Base-by-base conservation (phyloP, 2,888 invertebrate genomes). In the Germaria angustata region DNA sequence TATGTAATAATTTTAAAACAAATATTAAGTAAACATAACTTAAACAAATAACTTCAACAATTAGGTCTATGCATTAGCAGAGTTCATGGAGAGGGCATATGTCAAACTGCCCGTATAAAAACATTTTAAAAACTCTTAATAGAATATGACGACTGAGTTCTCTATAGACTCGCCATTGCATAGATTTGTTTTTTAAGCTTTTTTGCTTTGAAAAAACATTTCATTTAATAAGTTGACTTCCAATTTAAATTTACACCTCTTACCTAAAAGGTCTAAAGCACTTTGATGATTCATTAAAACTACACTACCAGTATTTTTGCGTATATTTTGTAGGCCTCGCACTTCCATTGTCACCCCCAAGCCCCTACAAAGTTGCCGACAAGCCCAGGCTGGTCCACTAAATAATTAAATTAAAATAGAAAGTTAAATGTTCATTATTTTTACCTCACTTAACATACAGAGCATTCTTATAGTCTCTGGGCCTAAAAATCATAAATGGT, bases 201-300 rank as follows among this genome's bases (percentile, higher is more conserved):
- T n/a, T n/a, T n/a, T n/a, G n/a, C n/a, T n/a, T n/a, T n/a, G n/a
- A n/a, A n/a, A n/a, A n/a, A n/a, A n/a, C n/a, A n/a, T n/a, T n/a
- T n/a, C n/a, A n/a, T n/a, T n/a, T n/a, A n/a, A n/a, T n/a, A n/a
- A n/a, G n/a, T n/a, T n/a, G n/a, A n/a, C n/a, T n/a, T n/a, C n/a
- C n/a, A n/a, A n/a, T n/a, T 28, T 28, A 28, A 3, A 6, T 28
- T 28, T 3, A 28, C 4, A 28, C 6, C 6, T 3, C 92, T 92
- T 92, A 96, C 97, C 95, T 86, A 95, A 93, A 77, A 98, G 93
- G 91, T 98, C 98, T 69, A 98, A 90, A 24, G 94, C 93, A 89
- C 96, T 97, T 92, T 98, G 98, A 90, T 98, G 98, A 92, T 98
- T 98, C 80, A 96, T 93, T 15, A 98, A 92, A 8, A 98, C 93